Evolutionary conservation across 2,797 vertebrate genomes (phyloP).

Genomic region (Anguilla marmorata): DNA sequence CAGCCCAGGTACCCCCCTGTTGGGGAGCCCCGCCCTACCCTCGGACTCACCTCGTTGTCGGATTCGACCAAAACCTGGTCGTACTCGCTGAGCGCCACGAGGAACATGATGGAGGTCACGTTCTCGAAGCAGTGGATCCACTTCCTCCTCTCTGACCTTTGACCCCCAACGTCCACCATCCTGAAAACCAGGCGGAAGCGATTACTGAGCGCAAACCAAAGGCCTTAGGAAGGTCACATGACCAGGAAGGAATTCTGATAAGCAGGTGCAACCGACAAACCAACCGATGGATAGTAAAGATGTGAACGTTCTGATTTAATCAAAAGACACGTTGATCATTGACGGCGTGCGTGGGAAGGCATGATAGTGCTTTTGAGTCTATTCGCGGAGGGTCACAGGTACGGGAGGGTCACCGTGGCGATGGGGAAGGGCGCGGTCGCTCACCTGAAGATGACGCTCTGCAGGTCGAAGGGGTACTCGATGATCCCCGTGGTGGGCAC

Average conservation of each 20-base stretch:
- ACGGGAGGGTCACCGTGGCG: background rate
- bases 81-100: constrained; percentile 95
- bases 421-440: background rate
- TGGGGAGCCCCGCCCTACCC: background rate
- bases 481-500: constrained; percentile 76
- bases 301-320: background rate
- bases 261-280: background rate
- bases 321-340: background rate
- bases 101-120: constrained; percentile 96
- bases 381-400: background rate
- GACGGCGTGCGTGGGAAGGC: too few species aligned
- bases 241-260: background rate
- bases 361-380: background rate
- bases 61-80: constrained; percentile 95
- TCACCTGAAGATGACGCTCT: constrained; percentile 77
- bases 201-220: constrained; percentile 7
- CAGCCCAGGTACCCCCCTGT: background rate
- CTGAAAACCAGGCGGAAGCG: constrained; percentile 59
- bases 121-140: constrained; percentile 99
- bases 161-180: constrained; percentile 95
- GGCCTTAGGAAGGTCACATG: background rate
- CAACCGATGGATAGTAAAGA: too few species aligned
- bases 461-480: constrained; percentile 75
- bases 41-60: constrained; percentile 85
- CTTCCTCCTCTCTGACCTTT: constrained; percentile 96